Evolutionary conservation across 2,888 invertebrate species (phyloP).

Genomic region (Dynastes hyllus): DNA sequence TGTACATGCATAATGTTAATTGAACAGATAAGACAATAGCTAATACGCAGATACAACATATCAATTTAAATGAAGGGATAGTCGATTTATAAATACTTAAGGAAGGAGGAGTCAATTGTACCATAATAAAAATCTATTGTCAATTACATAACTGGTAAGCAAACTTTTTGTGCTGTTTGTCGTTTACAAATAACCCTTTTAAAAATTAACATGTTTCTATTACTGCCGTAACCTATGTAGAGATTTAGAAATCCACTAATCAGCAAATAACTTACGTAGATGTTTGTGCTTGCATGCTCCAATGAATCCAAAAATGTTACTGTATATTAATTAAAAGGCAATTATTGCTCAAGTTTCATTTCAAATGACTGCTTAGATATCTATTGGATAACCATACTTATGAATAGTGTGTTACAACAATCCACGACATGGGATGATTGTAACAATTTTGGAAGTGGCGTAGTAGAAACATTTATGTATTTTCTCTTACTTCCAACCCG

Average conservation of each 20-base stretch:
- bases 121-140: conserved; percentile 33
- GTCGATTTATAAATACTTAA: conserved; percentile 16
- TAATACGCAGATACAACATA: neutral
- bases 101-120: conserved; percentile 45
- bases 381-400: neutral
- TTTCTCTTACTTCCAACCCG: neutral
- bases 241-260: conserved; percentile 27
- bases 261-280: conserved; percentile 30
- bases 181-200: conserved; percentile 18
- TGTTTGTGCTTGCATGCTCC: conserved; percentile 39
- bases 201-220: conserved; percentile 45
- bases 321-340: neutral
- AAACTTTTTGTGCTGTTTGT: conserved; percentile 39
- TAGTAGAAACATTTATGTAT: conserved; percentile 39
- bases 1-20: conserved; percentile 7
- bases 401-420: conserved; percentile 15
- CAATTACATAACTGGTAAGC: conserved; percentile 37
- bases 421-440: conserved; percentile 18
- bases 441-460: conserved; percentile 35
- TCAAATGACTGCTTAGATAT: neutral
- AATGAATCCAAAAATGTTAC: conserved; percentile 15
- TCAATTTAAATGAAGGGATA: conserved; percentile 24
- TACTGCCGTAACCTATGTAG: conserved; percentile 40
- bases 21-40: conserved; percentile 1
- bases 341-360: neutral